Percentiles rank a stretch among this genome's conserved stretches.
Evolutionary conservation across 2,888 invertebrate species (phyloP).

Genomic region (Orthonevra nobilis): DNA sequence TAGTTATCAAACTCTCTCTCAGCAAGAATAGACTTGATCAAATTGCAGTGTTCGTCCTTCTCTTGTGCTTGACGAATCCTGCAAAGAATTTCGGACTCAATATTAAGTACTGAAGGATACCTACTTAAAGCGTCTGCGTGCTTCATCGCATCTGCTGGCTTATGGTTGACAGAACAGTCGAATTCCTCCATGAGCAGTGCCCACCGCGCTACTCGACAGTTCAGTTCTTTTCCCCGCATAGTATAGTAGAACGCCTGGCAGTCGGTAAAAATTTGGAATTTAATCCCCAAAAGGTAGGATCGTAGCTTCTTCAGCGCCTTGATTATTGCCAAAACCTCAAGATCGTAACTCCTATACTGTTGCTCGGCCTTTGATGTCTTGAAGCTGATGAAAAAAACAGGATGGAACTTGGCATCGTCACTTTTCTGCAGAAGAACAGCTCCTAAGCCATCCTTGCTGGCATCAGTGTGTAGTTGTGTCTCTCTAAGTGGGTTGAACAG

Average conservation of each 20-base stretch:
- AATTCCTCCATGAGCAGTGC: neutral
- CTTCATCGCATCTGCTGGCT: neutral
- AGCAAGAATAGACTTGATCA: no score
- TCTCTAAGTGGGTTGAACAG: slow-evolving; percentile 53
- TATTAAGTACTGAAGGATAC: neutral
- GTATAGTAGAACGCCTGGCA: neutral
- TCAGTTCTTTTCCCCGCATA: neutral
- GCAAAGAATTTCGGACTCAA: no score
- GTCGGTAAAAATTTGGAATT: neutral
- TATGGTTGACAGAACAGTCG: neutral
- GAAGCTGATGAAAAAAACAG: neutral
- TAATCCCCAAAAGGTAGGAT: slow-evolving; percentile 71
- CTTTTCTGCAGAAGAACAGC: slow-evolving; percentile 3
- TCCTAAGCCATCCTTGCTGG: slow-evolving; percentile 13
- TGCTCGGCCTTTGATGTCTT: neutral
- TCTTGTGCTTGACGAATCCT: neutral
- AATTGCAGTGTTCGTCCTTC: slow-evolving; percentile 9
- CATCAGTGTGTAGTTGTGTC: slow-evolving; percentile 71
- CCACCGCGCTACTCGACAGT: neutral
- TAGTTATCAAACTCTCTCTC: no score
- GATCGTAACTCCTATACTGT: neutral
- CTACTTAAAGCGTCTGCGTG: neutral
- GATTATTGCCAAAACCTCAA: neutral
- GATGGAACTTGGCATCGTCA: neutral
- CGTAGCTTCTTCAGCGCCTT: neutral